Evolutionary conservation across 2,113 vertebrate genomes (phyloP), one percentile per base, ranked within the genome.

Genomic region (Sitta europaea): DNA sequence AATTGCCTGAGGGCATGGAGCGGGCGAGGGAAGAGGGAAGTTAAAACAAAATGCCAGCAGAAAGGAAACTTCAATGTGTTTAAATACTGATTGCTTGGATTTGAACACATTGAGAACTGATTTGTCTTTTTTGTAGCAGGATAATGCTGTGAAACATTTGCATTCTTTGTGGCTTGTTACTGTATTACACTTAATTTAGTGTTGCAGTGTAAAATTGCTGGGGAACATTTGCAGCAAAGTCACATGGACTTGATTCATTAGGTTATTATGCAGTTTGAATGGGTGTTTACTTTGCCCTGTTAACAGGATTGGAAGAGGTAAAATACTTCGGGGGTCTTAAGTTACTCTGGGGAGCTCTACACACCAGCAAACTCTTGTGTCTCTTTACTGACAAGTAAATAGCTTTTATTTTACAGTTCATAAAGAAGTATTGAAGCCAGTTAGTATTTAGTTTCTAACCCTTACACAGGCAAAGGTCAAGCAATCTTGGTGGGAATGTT

Each of bases 191-290:
- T 88, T 86, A 36, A 72, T 96, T 83, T 47, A 85, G 27, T 40
- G 24, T 51, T 82, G 54, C 17, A n/a, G 0, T 55, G 67, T 92
- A 47, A 86, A 95, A 76, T 38, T 58, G 58, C 62, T 36, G 78
- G 50, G 53, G 42, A 85, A 2, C 65, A 12, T 66, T 94, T 54
- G 88, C 59, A 58, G 72, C 58, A 13, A 55, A 86, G 88, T 92
- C 90, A 83, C 82, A 84, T 86, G 94, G 66, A 45, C 88, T 87
- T 70, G 78, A 92, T 94, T 95, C 67, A 77, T 66, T 42, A 36
- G 40, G 23, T 90, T 63, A 29, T 93, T 91, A 22, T 55, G 87
- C 43, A 62, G 50, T 55, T 62, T 58, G 66, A 87, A 82, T 79
- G 57, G 35, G 55, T 91, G 62, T 88, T 96, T 94, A 42, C 79